Conservation (phyloP, 1,140 invertebrate genomes). For the Drosophila burlai region DNA sequence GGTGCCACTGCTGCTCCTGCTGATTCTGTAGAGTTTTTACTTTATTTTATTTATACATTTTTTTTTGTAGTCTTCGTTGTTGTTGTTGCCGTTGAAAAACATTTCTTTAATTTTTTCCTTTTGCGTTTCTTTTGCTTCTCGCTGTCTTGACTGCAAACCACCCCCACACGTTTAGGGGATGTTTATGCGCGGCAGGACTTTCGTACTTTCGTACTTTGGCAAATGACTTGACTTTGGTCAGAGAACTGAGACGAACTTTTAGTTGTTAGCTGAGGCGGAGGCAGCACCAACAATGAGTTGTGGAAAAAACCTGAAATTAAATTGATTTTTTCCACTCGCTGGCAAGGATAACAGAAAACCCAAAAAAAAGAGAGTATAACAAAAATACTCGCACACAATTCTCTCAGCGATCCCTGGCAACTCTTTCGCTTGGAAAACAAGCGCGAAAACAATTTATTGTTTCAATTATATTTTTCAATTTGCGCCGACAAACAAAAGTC, state of each 20-base stretch:
- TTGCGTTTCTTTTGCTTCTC: constrained; percentile 43
- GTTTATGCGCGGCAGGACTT: constrained; percentile 73
- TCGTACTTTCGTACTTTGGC: constrained; percentile 61
- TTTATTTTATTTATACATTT: constrained; percentile 34
- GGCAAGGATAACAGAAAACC: constrained; percentile 6
- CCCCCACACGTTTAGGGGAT: constrained; percentile 73
- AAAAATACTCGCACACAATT: neutral
- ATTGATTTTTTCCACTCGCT: constrained; percentile 42
- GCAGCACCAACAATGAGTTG: constrained; percentile 13
- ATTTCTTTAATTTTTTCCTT: constrained; percentile 68
- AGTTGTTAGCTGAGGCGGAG: constrained; percentile 11
- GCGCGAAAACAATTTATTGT: constrained; percentile 68
- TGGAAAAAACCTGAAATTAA: constrained; percentile 45
- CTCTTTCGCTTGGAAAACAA: constrained; percentile 55
- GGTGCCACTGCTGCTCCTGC: constrained; percentile 23
- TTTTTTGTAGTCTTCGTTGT: constrained; percentile 1
- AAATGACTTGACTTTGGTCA: constrained; percentile 80
- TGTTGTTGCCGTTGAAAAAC: constrained; percentile 36
- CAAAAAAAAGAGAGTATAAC: neutral
- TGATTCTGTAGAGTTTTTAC: constrained; percentile 49
- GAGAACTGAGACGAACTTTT: constrained; percentile 53
- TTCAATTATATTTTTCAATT: constrained; percentile 84
- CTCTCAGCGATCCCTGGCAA: constrained; percentile 31
- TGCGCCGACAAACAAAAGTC: constrained; percentile 78
- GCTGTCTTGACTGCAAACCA: constrained; percentile 63